Conservation (phyloP, 2,113 vertebrate species). For the Phylloscopus trochilus region DNA sequence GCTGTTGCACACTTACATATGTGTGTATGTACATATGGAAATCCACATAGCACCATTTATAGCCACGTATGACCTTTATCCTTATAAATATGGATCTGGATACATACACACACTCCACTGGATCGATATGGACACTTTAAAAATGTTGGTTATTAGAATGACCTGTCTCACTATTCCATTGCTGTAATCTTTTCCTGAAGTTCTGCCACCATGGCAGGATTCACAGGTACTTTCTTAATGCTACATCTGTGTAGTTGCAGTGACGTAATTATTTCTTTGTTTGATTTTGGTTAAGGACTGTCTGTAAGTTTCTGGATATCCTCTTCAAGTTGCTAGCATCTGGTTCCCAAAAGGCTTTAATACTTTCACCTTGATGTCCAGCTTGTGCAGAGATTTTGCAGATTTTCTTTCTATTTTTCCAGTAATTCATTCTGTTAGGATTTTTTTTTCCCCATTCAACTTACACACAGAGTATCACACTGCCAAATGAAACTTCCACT, state of each 20-base stretch:
- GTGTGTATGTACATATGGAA: neutral
- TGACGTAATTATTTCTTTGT: conserved; percentile 10
- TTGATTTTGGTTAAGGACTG: conserved; percentile 45
- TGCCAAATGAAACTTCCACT: neutral
- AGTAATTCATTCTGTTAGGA: neutral
- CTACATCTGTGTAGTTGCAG: neutral
- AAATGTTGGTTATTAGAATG: conserved; percentile 14
- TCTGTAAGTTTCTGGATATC: neutral
- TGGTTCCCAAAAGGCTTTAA: neutral
- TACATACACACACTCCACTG: neutral
- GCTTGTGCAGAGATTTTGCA: neutral
- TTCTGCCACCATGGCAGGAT: neutral
- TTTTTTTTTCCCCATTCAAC: neutral
- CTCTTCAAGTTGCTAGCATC: neutral
- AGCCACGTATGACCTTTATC: neutral
- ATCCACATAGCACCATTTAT: neutral
- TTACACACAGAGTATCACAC: neutral
- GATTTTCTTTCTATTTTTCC: neutral
- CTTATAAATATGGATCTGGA: neutral
- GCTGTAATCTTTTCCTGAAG: conserved; percentile 35
- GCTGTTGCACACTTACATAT: neutral
- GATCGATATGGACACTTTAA: neutral
- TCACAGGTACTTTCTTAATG: conserved; percentile 15
- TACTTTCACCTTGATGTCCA: neutral
- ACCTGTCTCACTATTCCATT: conserved; percentile 5